Base-by-base conservation (phyloP, 2,888 invertebrate species). In the Synanthedon formicaeformis region DNA sequence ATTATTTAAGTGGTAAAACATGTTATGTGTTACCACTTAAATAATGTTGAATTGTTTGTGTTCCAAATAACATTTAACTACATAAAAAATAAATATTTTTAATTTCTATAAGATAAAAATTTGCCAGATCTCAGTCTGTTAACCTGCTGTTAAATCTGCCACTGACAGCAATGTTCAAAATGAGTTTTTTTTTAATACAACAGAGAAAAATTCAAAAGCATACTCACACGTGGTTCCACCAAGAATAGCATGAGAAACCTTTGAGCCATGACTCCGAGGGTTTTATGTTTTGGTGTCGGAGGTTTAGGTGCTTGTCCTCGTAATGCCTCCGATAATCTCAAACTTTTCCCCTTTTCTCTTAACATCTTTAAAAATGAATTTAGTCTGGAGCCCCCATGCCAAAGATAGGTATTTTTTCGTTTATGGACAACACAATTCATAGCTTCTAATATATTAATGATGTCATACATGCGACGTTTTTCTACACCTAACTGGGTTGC, bases 201-300 rank as follows among this genome's bases (percentile, higher is more conserved):
- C 8, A 34, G 27, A 34, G 27, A 34, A 34, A 34, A 34, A 34
- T 34, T 34, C 34, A 34, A n/a, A 45, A 45, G n/a, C 14, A 45
- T 52, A 78, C 84, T 83, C 80, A 92, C 92, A 73, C 90, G 88
- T 60, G 88, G 84, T 62, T 91, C 90, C 41, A 92, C 90, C 55
- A 93, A 81, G 69, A 92, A 92, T 50, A 92, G 75, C 92, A 92
- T 92, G 4, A 92, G 77, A 73, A 92, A 92, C 70, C 91, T 91
- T 63, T 92, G 91, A 58, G 92, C 92, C 81, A 92, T 85, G 5
- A 92, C 89, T 53, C 92, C 92, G 40, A 92, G 76, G 50, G 92
- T 91, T 66, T 91, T 92, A 62, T 92, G 91, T 73, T 91, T 89
- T 50, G 89, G 89, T 52, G 88, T 76, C 18, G 86, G 80, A 40